Conservation (phyloP, 2,797 vertebrate genomes). For the Halcyon smyrnensis region DNA sequence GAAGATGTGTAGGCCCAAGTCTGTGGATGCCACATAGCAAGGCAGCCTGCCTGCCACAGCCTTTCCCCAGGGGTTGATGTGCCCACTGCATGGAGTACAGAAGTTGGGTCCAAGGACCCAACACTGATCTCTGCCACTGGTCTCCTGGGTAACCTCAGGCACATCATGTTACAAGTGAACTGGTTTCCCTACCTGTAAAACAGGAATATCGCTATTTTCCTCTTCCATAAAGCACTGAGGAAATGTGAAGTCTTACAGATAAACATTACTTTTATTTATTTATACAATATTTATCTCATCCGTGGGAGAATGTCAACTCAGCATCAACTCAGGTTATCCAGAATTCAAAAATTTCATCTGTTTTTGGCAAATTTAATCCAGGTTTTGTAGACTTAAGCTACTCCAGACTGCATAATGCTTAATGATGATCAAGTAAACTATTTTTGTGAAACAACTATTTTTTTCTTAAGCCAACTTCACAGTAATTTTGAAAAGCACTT, state of each 20-base stretch:
- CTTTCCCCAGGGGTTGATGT: background rate
- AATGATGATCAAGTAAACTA: background rate
- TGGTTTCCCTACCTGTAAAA: background rate
- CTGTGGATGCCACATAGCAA: accelerated
- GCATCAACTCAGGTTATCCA: background rate
- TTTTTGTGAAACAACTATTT: background rate
- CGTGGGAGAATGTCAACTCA: background rate
- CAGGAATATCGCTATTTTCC: background rate
- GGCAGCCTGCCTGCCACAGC: background rate
- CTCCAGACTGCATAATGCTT: background rate
- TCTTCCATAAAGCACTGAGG: background rate
- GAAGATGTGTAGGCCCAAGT: background rate
- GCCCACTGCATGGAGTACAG: background rate
- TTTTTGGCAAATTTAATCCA: background rate
- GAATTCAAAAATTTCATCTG: background rate
- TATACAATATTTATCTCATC: background rate
- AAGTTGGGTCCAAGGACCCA: background rate
- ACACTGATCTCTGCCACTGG: background rate
- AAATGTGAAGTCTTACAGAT: background rate
- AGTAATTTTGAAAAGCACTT: background rate
- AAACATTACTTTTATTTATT: background rate
- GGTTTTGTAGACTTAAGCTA: background rate
- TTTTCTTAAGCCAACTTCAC: background rate
- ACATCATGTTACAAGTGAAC: background rate
- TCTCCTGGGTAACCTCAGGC: background rate